Base-by-base conservation (phyloP, 2,888 invertebrate genomes). In the Pristionchus exspectatus region DNA sequence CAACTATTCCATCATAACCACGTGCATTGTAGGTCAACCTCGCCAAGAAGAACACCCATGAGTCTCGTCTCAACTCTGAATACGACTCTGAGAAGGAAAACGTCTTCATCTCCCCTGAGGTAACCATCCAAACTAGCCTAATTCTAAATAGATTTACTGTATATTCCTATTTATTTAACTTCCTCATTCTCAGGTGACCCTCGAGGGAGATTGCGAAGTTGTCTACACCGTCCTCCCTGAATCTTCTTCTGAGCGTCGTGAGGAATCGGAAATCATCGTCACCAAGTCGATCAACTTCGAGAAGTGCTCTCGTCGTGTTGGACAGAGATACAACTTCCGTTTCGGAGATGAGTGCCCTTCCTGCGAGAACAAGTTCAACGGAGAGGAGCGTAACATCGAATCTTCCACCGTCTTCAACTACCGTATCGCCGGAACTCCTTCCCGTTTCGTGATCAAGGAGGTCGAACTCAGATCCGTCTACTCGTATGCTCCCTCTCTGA, bases 251-350 rank as follows among this genome's bases (percentile, higher is more conserved):
- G 9, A 9, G 9, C 88, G 72, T 12, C 30, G 33, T 50, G 91
- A 91, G 66, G 54, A 87, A 59, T 90, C 89, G 50, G 66, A 89
- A 59, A 91, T 90, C 86, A 83, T 88, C 66, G 90, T 91, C 90
- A 91, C 91, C 90, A 92, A 92, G 88, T 90, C 95, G 59, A 93
- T 95, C 91, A 95, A 96, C 95, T 95, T 95, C 93, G 94, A 95
- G 90, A 95, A 95, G 90, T 95, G 95, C 94, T 90, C 90, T 89
- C 91, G 94, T 87, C 94, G 95, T 90, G 94, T 95, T 54, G 91
- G 91, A 38, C 66, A 85, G 74, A 44, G 84, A 38, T 92, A 92
- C 87, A 91, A 90, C 85, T 89, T 90, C 83, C 91, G 92, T 30
- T 91, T 91, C 89, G 83, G 83, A 88, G 90, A 90, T 88, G 91